These are phyloP conservation scores for Pica pica DNA, from an alignment of 2,113 vertebrate species.

Conservation along the genomic window DNA sequence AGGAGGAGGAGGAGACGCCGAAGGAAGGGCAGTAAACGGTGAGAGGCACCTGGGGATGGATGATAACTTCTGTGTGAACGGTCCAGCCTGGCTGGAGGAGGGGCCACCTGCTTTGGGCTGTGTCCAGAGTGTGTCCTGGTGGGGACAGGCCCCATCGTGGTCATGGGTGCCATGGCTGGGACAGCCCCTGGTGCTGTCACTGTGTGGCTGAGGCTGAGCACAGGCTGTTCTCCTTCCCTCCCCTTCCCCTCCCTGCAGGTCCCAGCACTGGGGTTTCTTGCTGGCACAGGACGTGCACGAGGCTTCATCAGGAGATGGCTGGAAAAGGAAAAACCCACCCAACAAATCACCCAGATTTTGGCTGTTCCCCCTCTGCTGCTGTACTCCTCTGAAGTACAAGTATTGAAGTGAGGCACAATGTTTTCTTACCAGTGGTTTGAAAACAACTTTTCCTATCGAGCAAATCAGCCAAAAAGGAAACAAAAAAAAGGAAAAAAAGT, in stretches of 20 bases:
- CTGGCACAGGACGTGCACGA: neutral
- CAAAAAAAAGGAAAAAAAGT: neutral
- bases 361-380: slow-evolving; percentile 11
- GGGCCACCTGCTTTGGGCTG: neutral
- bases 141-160: neutral
- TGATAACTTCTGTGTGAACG: fast-evolving
- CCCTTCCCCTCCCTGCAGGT: slow-evolving; percentile 17
- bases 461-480: slow-evolving; percentile 23
- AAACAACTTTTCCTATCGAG: slow-evolving; percentile 2
- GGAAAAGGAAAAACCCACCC: neutral
- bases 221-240: neutral
- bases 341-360: neutral
- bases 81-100: neutral
- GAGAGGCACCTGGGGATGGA: slow-evolving; percentile 5
- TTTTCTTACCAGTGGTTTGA: slow-evolving; percentile 21
- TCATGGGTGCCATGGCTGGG: neutral
- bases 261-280: slow-evolving; percentile 8
- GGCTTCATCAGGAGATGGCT: slow-evolving; percentile 22
- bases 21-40: slow-evolving; percentile 84
- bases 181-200: fast-evolving
- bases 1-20: slow-evolving; percentile 73
- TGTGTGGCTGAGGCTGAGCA: neutral
- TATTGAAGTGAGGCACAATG: neutral
- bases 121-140: fast-evolving
- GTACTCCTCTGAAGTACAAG: slow-evolving; percentile 7